Conservation (phyloP, 2,888 invertebrate species). For the Trichogramma evanescens region DNA sequence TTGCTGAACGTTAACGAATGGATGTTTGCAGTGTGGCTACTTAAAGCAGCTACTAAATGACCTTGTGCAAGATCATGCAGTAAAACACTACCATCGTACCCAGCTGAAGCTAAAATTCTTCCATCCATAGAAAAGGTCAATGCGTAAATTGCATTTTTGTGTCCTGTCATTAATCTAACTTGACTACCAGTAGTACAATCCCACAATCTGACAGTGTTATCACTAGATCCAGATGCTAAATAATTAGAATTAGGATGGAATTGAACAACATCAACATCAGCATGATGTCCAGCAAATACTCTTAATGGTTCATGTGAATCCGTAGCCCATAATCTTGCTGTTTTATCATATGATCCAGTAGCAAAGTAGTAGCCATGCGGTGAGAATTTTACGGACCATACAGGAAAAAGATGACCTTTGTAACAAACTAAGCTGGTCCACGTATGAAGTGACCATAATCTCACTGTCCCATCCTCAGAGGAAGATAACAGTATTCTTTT, state of each 20-base stretch:
- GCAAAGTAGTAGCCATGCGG: constrained; percentile 97
- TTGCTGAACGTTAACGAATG: constrained; percentile 82
- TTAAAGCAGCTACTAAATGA: constrained; percentile 70
- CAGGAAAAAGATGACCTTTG: constrained; percentile 88
- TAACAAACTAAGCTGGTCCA: constrained; percentile 96
- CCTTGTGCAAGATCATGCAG: constrained; percentile 91
- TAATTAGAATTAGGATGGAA: constrained; percentile 99
- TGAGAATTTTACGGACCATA: constrained; percentile 94
- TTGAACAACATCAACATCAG: constrained; percentile 90
- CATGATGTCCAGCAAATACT: constrained; percentile 87
- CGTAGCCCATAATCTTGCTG: constrained; percentile 94
- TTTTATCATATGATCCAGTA: constrained; percentile 85
- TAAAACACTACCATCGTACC: constrained; percentile 71
- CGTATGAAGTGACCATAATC: constrained; percentile 93
- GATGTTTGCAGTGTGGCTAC: constrained; percentile 69
- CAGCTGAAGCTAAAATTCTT: constrained; percentile 77
- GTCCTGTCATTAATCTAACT: constrained; percentile 94
- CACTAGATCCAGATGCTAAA: constrained; percentile 91
- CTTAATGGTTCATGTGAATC: constrained; percentile 91
- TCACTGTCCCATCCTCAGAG: constrained; percentile 84
- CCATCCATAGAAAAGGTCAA: constrained; percentile 87
- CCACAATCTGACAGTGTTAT: constrained; percentile 90
- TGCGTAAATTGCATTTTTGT: constrained; percentile 72
- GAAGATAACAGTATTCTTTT: constrained; percentile 79
- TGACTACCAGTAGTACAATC: constrained; percentile 87